Percentiles rank a stretch among this genome's conserved stretches.
These are phyloP conservation scores for Andrena minutula DNA, from an alignment of 2,888 invertebrate genomes.

Conservation along the genomic window DNA sequence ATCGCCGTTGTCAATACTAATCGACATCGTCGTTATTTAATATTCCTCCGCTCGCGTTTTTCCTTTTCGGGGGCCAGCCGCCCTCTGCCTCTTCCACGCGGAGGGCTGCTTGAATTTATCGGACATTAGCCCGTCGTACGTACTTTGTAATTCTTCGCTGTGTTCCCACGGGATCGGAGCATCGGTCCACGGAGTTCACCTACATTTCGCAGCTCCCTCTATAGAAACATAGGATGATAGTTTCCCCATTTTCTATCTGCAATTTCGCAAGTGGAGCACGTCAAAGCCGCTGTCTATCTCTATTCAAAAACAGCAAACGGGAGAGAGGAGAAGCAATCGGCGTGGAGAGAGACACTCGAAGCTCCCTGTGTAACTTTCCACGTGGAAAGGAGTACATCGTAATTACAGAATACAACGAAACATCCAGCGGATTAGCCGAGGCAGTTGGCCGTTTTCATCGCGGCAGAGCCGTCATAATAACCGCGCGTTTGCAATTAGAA, in stretches of 20 bases:
- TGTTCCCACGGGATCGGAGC: neutral
- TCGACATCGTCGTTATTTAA: constrained; percentile 82
- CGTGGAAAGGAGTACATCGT: neutral
- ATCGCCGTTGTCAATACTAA: constrained; percentile 82
- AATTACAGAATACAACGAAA: constrained; percentile 23
- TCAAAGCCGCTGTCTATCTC: no score
- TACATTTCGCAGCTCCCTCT: no score
- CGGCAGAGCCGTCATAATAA: constrained; percentile 34
- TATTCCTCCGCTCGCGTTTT: constrained; percentile 64
- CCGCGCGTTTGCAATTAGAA: constrained; percentile 64
- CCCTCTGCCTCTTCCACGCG: neutral
- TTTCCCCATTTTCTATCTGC: no score
- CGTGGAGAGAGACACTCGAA: neutral
- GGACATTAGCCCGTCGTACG: neutral
- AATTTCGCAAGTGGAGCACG: no score
- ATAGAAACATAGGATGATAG: no score
- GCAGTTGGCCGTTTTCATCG: constrained; percentile 30
- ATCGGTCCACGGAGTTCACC: no score
- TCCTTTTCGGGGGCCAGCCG: constrained; percentile 23
- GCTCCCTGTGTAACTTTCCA: neutral
- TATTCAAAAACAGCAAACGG: no score
- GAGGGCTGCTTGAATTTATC: neutral
- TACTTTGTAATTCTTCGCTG: neutral
- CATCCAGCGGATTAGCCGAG: constrained; percentile 40
- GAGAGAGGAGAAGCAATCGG: no score